Evolutionary conservation across 2,113 vertebrate genomes (phyloP).

Genomic region (Passer montanus): DNA sequence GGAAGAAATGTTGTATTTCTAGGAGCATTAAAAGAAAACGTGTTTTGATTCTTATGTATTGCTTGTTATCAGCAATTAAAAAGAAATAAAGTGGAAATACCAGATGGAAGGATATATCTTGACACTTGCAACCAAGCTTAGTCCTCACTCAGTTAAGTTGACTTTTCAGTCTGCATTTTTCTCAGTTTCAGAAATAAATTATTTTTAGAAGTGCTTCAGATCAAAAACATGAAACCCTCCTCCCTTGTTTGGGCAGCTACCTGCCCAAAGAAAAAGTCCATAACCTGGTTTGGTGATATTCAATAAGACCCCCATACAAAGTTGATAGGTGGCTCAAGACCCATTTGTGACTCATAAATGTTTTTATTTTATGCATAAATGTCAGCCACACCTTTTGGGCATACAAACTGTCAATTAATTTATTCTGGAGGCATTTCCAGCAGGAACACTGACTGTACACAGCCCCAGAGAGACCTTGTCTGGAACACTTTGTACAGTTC

Average conservation of each 20-base stretch:
- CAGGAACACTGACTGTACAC: neutral
- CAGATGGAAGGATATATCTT: neutral
- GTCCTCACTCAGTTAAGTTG: neutral
- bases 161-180: neutral
- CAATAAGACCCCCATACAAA: neutral
- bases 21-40: fast-evolving
- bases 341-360: neutral
- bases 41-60: neutral
- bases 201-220: neutral
- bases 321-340: neutral
- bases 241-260: neutral
- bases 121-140: neutral
- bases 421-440: neutral
- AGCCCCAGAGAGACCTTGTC: neutral
- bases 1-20: neutral
- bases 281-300: neutral
- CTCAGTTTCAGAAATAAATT: neutral
- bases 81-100: neutral
- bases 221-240: neutral
- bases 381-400: neutral
- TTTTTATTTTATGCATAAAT: neutral
- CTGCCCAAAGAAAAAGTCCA: neutral
- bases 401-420: neutral
- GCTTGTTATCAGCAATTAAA: neutral
- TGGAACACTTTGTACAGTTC: neutral